Base-by-base conservation (phyloP, 2,113 vertebrate species). In the Amphilophus citrinellus region DNA sequence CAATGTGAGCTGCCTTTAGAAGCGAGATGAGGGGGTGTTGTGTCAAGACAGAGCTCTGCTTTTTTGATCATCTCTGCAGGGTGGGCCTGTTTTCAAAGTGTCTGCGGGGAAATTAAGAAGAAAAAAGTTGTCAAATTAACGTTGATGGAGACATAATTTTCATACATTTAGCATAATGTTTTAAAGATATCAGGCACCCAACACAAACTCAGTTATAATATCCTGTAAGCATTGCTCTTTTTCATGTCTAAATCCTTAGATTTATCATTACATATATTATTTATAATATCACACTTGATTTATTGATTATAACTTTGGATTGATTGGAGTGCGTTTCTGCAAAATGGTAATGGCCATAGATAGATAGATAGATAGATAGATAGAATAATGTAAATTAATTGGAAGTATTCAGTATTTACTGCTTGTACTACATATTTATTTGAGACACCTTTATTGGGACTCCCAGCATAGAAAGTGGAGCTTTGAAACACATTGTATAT, bases 11-110 rank as follows among this genome's bases (percentile, higher is more conserved):
- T 50, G 93, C 90, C 92, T 91, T 91, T 71, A 80, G 90, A 85
- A 68, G 80, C 63, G 3, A 93, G 85, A 93, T 92, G 89, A 92
- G 92, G 91, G 88, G 89, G 80, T 91, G 91, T 88, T 86, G 88
- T 91, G 90, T 92, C 81, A 86, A 91, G 87, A 86, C 87, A 88
- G 88, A 92, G 47, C 84, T 76, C 71, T 42, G 88, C 84, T 79
- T 76, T 88, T 91, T 92, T 93, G 86, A 93, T 90, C 92, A 84
- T 91, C 92, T 68, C 87, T 8, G 82, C 92, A 80, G 92, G 90
- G 82, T 91, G 71, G 27, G 65, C 77, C 79, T 63, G 76, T 83
- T 92, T 88, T 89, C 86, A 89, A 62, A 87, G 82, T 24, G 35
- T 89, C 88, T 84, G 79, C 60, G 61, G 58, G 58, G 53, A 88